Conservation (phyloP, 2,888 invertebrate species). For the Drosophila picticornis region DNA sequence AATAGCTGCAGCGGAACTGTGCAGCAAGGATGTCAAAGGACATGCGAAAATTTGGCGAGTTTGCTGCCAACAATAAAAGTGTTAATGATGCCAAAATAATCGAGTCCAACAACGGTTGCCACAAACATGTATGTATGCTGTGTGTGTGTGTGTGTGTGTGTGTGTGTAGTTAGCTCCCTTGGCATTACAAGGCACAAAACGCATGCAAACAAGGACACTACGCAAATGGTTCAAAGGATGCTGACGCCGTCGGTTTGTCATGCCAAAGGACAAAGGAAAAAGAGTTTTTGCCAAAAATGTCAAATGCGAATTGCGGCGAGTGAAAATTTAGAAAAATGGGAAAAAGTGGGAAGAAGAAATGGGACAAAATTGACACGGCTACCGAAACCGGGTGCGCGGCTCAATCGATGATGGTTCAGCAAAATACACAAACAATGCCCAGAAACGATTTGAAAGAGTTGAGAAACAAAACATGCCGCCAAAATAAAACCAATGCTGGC, state of each 20-base stretch:
- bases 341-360: constrained; percentile 32
- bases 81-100: constrained; percentile 81
- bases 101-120: constrained; percentile 29
- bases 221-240: constrained; percentile 72
- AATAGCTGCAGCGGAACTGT: constrained; percentile 38
- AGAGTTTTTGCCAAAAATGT: constrained; percentile 40
- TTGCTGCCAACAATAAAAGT: constrained; percentile 65
- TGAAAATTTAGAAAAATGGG: constrained; percentile 11
- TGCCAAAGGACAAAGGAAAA: constrained; percentile 33
- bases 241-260: constrained; percentile 60
- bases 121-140: not conserved
- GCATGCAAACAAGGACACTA: constrained; percentile 51
- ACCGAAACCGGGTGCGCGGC: constrained; percentile 27
- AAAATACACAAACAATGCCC: constrained; percentile 53
- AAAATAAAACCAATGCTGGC: constrained; percentile 35
- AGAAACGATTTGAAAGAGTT: constrained; percentile 66
- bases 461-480: constrained; percentile 43
- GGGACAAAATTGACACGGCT: constrained; percentile 65
- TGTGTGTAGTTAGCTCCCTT: constrained; percentile 6
- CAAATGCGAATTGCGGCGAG: constrained; percentile 39
- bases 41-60: constrained; percentile 31
- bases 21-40: constrained; percentile 45
- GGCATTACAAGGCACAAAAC: constrained; percentile 73
- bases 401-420: constrained; percentile 48
- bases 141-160: not conserved